Base-by-base conservation (phyloP, 2,797 vertebrate genomes). In the Serranus cabrilla region DNA sequence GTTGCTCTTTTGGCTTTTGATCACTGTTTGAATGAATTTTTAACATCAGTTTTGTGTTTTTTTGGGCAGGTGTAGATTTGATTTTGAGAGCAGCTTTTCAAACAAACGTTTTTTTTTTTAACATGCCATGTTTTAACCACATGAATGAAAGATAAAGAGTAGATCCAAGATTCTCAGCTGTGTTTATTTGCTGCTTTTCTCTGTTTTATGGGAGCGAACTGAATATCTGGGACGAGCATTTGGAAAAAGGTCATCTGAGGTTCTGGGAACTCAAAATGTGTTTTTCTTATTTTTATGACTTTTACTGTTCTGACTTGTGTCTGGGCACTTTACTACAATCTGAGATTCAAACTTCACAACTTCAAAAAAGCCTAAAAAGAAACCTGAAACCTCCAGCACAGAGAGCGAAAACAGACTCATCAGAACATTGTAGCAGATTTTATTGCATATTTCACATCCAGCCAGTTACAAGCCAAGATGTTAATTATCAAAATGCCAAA, bases 1-100 rank as follows among this genome's bases (percentile, higher is more conserved):
- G 11, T 45, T 76, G 37, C 50, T 2, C 42, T 39, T 76, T 50
- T 62, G 16, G 45, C 10, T 56, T 71, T 23, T 5, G 25, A 16
- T 2, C 16, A 23, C 61, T 14, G 31, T 40, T 18, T 40, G 47
- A 39, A 39, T 31, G 17, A 11, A 5, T 31, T 18, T 49, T 50
- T 25, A 57, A 45, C 34, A 52, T 69, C 18, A 23, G 46, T 21
- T 51, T 43, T 37, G 10, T 63, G 39, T 18, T 46, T 47, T 45
- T 31, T 40, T 56, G 23, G n/a, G 58, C 23, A 20, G 42, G 7
- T 42, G 51, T 18, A n/a, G 39, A 39, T 60, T 67, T 18, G 31
- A 9, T 40, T 18, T 20, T 42, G 9, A 43, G 2, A 11, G 6
- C 14, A 62, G 49, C 27, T 11, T 39, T 46, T 61, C 16, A 52